Evolutionary conservation across 2,888 invertebrate species (phyloP), one percentile per base, ranked within the genome.

Genomic region (Cordilura impudica): DNA sequence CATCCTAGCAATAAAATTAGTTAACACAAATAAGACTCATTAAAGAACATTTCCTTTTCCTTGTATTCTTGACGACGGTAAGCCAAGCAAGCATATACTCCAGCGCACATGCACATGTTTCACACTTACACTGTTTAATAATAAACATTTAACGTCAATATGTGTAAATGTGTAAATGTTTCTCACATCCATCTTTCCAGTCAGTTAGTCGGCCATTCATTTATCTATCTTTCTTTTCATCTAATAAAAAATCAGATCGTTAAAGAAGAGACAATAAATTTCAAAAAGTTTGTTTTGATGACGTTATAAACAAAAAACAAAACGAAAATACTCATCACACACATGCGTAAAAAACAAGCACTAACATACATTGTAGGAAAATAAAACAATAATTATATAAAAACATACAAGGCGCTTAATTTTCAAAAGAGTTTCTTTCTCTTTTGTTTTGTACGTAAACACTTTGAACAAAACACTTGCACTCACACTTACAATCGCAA

Each of bases 91-190:
- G 18, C 23, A 21, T 21, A 51, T 21, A 18, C 1, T 5, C 12
- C 5, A 19, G 16, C 23, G 19, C 31, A n/a, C 35, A 39, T n/a
- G n/a, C n/a, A 39, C n/a, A 2, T 39, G 12, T 39, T 6, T 12
- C 12, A 8, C n/a, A 18, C 16, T 65, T 53, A 53, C 53, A 53
- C 45, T 31, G 49, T 65, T 76, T 29, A 63, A 69, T 39, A 75
- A 69, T 63, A 75, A 69, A 61, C 51, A 76, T 76, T 78, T 51
- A 69, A 69, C 69, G 63, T 73, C 63, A 78, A 72, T 69, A 69
- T 72, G 31, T 35, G 54, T 49, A 39, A 8, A 29, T n/a, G n/a
- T n/a, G 29, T 63, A 16, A 19, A 63, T 56, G 18, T 69, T 69
- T 56, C 4, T 21, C 19, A 35, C 23, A 65, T 51, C 23, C 23